Evolutionary conservation across 2,888 invertebrate genomes (phyloP).

Genomic region (Saturnia japonica): DNA sequence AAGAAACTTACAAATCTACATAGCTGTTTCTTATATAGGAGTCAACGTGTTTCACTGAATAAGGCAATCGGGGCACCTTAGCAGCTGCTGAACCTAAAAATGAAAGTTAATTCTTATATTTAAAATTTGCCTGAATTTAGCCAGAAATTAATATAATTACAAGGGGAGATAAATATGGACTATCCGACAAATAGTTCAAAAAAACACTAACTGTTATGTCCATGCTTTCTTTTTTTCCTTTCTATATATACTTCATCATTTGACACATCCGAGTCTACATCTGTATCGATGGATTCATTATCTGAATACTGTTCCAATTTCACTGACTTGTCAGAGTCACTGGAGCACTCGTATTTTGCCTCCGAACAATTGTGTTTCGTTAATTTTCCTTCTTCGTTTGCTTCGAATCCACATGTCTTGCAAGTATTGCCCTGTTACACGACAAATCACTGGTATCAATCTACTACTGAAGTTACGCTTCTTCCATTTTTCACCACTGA

Average conservation of each 20-base stretch:
- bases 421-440: neutral
- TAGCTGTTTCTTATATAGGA: conserved; percentile 47
- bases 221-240: conserved; percentile 31
- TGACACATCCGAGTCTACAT: conserved; percentile 51
- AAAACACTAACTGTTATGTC: conserved; percentile 35
- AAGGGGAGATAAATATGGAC: too few relatives aligned
- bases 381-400: conserved; percentile 26
- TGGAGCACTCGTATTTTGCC: conserved; percentile 24
- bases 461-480: neutral
- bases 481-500: too few relatives aligned
- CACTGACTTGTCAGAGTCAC: conserved; percentile 51
- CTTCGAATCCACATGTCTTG: conserved; percentile 26
- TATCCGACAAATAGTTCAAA: too few relatives aligned
- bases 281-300: conserved; percentile 38
- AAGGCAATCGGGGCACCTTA: conserved; percentile 50
- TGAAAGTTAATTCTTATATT: conserved; percentile 13
- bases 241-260: conserved; percentile 43
- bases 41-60: conserved; percentile 39
- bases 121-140: neutral
- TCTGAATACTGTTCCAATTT: conserved; percentile 37
- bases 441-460: neutral
- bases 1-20: conserved; percentile 56
- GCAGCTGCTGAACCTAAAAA: conserved; percentile 34
- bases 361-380: conserved; percentile 34
- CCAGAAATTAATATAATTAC: neutral